A percentile compares a stretch with the other conserved stretches of the same genome.
Conservation (phyloP, 2,888 invertebrate genomes). For the Agrochola lychnidis region DNA sequence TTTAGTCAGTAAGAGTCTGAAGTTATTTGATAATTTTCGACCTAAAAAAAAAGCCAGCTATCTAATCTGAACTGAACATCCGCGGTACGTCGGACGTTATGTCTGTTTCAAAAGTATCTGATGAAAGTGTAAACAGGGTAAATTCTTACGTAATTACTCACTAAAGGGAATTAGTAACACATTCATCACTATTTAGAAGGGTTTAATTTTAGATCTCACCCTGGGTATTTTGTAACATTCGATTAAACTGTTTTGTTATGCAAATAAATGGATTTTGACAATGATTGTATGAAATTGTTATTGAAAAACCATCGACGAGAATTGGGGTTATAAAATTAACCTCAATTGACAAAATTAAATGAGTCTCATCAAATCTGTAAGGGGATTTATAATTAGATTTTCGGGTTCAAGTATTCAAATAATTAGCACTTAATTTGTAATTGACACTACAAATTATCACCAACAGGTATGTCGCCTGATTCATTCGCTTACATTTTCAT, state of each 20-base stretch:
- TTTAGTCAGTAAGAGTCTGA: too few species aligned
- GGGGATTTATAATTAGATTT: not conserved
- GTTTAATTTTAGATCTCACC: not conserved
- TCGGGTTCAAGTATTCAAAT: not conserved
- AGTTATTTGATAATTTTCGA: too few species aligned
- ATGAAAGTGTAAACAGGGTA: too few species aligned
- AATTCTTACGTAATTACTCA: not conserved
- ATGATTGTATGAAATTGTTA: not conserved
- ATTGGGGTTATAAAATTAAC: not conserved
- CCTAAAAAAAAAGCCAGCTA: too few species aligned
- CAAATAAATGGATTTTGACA: not conserved
- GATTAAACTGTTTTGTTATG: too few species aligned
- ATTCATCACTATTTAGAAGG: not conserved
- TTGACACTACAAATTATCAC: not conserved
- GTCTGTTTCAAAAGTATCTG: too few species aligned
- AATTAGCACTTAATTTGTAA: not conserved
- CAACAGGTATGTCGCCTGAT: not conserved
- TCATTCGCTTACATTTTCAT: not conserved
- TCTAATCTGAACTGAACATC: too few species aligned
- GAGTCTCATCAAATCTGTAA: not conserved
- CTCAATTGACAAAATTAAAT: not conserved
- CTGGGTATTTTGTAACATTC: too few species aligned
- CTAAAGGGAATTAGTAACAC: too few species aligned
- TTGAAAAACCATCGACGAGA: not conserved
- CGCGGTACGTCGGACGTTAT: too few species aligned